Evolutionary conservation across 2,797 vertebrate genomes (phyloP).

Genomic region (Leucoraja ocellata): DNA sequence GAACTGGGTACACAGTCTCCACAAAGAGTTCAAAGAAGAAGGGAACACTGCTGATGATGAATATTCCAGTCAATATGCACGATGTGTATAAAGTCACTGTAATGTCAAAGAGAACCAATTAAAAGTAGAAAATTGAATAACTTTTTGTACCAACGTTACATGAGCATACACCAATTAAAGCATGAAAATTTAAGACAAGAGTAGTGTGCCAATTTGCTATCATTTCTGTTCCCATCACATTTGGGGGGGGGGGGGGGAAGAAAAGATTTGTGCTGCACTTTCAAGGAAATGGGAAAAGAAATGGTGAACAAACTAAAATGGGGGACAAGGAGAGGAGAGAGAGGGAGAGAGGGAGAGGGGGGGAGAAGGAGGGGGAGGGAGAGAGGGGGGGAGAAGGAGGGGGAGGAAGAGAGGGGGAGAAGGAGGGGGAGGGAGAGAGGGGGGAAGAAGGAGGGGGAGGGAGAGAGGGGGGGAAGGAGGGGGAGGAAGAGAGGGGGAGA

Average conservation of each 20-base stretch:
- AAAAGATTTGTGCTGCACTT: background rate
- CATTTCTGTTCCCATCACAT: background rate
- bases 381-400: background rate
- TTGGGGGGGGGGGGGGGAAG: no score
- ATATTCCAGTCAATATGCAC: conserved; percentile 91
- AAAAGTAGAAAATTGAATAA: background rate
- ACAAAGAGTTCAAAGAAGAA: conserved; percentile 97
- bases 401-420: no score
- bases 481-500: no score
- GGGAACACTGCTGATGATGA: conserved; percentile 88
- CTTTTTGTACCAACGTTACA: background rate
- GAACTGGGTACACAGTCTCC: conserved; percentile 94
- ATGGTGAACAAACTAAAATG: no score
- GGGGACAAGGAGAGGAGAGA: no score
- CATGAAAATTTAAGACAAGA: background rate
- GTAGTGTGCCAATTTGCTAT: background rate
- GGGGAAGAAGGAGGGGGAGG: background rate
- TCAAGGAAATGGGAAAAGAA: background rate
- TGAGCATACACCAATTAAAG: background rate
- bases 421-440: no score
- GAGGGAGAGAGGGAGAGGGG: no score
- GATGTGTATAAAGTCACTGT: conserved; percentile 88
- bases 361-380: background rate
- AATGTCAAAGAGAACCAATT: conserved; percentile 39
- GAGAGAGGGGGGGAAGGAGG: no score